Evolutionary conservation across 2,888 invertebrate genomes (phyloP), one percentile per base, ranked within the genome.

Genomic region (Brachyptera risi): DNA sequence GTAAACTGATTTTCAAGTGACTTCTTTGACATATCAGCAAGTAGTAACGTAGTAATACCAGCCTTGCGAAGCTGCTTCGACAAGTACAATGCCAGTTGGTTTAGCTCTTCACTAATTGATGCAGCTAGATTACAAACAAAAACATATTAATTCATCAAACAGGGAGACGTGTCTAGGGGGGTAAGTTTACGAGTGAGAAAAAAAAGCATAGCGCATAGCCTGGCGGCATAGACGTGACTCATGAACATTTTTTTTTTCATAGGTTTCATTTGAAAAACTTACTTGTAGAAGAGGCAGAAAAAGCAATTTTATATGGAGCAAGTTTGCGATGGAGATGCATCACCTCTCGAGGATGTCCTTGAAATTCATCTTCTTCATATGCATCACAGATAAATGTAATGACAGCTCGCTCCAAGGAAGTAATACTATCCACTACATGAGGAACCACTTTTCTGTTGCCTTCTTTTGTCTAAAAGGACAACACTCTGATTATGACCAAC

Each of bases 241-340:
- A 31, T 11, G 11, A 31, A 5, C 11, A 31, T 11, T 7, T 11
- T 31, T 7, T 31, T 31, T 31, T 31, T 31, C 5, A 31, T 31
- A 7, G 5, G 11, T 7, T 31, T 31, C 31, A 7, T 31, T 5
- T 31, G 5, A 31, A 31, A 31, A 11, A 31, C 31, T 31, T 31
- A 31, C 31, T 31, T 31, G 31, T 31, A 5, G 31, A 37, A 17
- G 66, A 27, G 17, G 63, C 59, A 19, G 81, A 80, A 72, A 90
- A 83, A 50, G 83, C 81, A 63, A 88, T 82, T 78, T 90, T 90
- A 70, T 85, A 90, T 0, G 92, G 92, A 13, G 89, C 83, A 62
- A 91, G 76, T 74, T 83, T 86, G 61, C 86, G 81, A 70, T 91
- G 87, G 42, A 89, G 76, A 63, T 80, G 76, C 51, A 86, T 73